A percentile compares a stretch with the other conserved stretches of the same genome.
Evolutionary conservation across 2,113 vertebrate genomes (phyloP).

Genomic region (Cyprinodon brontotheroides): DNA sequence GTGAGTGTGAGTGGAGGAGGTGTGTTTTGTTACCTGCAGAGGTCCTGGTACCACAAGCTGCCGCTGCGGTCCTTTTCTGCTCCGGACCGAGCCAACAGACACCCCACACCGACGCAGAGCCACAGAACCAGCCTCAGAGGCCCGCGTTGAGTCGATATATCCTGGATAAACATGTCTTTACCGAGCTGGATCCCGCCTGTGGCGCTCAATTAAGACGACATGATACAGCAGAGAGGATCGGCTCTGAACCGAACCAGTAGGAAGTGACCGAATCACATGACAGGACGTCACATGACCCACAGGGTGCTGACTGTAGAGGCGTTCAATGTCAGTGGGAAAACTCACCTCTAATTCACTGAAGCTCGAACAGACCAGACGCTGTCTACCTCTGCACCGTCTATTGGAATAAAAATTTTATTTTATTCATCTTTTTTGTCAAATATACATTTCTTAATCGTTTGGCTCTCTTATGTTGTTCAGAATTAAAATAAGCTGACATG

Average conservation of each 20-base stretch:
- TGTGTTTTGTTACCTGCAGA: conserved; percentile 70
- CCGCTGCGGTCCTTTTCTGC: conserved; percentile 35
- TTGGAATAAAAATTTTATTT: neutral
- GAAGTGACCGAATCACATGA: conserved; percentile 74
- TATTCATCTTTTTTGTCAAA: neutral
- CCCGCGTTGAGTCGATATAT: neutral
- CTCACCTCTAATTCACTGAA: neutral
- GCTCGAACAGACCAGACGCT: too few relatives aligned
- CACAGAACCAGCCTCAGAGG: conserved; percentile 26
- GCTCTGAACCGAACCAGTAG: conserved; percentile 49
- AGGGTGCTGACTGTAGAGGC: conserved; percentile 20
- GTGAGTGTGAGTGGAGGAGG: conserved; percentile 11
- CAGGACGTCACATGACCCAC: conserved; percentile 63
- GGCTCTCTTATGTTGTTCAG: neutral
- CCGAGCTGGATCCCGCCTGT: neutral
- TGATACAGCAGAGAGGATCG: conserved; percentile 56
- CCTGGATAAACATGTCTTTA: conserved; percentile 47
- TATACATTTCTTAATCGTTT: neutral
- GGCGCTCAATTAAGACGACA: conserved; percentile 57
- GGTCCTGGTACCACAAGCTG: conserved; percentile 66
- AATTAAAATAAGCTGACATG: neutral
- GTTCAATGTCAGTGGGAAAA: conserved; percentile 20
- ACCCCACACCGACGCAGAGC: conserved; percentile 26
- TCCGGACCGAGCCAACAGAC: conserved; percentile 27
- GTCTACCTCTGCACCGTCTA: neutral